Evolutionary conservation across 2,888 invertebrate species (phyloP), one percentile per base, ranked within the genome.

Genomic region (Meliscaeva auricollis): DNA sequence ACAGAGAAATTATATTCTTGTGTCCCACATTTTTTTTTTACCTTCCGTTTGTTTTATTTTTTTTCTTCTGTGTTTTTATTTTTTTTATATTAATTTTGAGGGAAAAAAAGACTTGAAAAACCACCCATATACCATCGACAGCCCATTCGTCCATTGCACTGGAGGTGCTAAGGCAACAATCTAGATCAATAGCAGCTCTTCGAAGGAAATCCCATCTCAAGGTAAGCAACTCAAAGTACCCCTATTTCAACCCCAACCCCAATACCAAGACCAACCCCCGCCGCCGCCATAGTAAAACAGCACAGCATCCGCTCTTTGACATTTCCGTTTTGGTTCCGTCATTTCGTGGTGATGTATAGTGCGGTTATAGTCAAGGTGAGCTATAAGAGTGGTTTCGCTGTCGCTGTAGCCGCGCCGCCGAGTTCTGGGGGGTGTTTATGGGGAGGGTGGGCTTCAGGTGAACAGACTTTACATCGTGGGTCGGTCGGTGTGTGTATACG

Each of bases 151-250:
- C 85, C 22, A 46, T 87, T 93, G 91, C 92, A 93, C 95, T 95
- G 96, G 96, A 96, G 96, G 95, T 96, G 93, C 94, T 96, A 94
- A 94, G 96, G 93, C 95, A 95, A 91, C 96, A 96, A 93, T 96
- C 96, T 93, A 95, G 96, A 94, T 96, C 96, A 93, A 96, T 96
- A 93, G 96, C 96, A 93, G 96, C 96, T 92, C 95, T 91, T 81
- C 91, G 90, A 88, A 90, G 91, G 89, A 91, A 91, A 90, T 91
- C 91, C 84, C 91, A 91, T 89, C 89, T 91, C 91, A 91, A 91
- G 91, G 91, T 91, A 90, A 89, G 82, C 72, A 66, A 66, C 30
- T 17, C 17, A 62, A 38, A 56, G n/a, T 41, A 44, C 26, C 22
- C 20, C 9, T 20, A 4, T 35, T 64, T 44, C 22, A 26, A 50